These are phyloP conservation scores for Drosophila recens DNA, from an alignment of 2,888 invertebrate species.

Conservation along the genomic window DNA sequence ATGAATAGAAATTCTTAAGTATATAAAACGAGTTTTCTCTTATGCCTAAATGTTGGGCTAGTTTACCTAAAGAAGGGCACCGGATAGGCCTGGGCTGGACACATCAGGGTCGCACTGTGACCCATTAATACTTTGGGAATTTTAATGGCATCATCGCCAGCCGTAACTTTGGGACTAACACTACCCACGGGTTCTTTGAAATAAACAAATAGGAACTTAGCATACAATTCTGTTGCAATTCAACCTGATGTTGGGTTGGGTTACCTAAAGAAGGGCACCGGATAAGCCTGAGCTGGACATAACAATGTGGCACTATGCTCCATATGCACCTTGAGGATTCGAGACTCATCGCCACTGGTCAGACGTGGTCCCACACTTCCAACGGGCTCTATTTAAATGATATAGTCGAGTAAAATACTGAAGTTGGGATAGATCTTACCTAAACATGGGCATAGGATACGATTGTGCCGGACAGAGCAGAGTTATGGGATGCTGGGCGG, in stretches of 20 bases:
- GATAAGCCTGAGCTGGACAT: constrained; percentile 89
- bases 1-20: not conserved
- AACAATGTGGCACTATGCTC: constrained; percentile 87
- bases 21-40: not conserved
- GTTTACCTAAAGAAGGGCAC: constrained; percentile 90
- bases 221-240: not conserved
- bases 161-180: constrained; percentile 88
- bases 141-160: constrained; percentile 87
- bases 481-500: constrained; percentile 85
- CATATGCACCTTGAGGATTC: constrained; percentile 86
- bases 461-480: constrained; percentile 90
- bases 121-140: constrained; percentile 84
- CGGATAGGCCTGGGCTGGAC: constrained; percentile 92
- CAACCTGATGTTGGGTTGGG: constrained; percentile 72
- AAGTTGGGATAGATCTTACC: constrained; percentile 87
- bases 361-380: constrained; percentile 88
- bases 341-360: constrained; percentile 88
- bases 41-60: constrained; percentile 65
- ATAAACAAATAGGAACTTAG: not conserved
- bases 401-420: not conserved
- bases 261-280: constrained; percentile 91
- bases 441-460: constrained; percentile 89
- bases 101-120: constrained; percentile 88
- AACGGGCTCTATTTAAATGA: constrained; percentile 84
- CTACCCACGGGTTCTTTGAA: constrained; percentile 86